Conservation (phyloP, 2,888 invertebrate species). For the Lydus trimaculatus region DNA sequence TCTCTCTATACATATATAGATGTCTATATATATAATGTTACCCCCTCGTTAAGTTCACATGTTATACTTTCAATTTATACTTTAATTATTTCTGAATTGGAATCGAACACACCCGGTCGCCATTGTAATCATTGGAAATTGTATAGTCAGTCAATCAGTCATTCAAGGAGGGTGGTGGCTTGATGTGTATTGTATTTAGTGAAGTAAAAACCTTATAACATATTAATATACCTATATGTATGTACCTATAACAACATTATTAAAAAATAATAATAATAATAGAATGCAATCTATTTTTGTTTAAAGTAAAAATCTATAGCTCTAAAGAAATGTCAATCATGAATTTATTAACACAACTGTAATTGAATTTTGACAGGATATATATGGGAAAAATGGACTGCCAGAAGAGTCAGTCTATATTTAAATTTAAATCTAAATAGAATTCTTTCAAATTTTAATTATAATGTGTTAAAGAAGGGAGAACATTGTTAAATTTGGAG, state of each 20-base stretch:
- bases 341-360: neutral
- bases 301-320: neutral
- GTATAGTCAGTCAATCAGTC: slow-evolving; percentile 6
- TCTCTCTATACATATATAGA: neutral
- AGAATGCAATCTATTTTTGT: neutral
- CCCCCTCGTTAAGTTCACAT: slow-evolving; percentile 48
- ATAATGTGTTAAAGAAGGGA: too few relatives aligned
- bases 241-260: too few relatives aligned
- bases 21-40: slow-evolving; percentile 33
- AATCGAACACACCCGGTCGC: slow-evolving; percentile 13
- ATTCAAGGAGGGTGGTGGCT: neutral
- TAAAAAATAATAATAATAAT: neutral
- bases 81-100: slow-evolving; percentile 47
- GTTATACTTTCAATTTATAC: slow-evolving; percentile 52
- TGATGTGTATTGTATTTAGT: neutral
- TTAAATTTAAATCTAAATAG: too few relatives aligned
- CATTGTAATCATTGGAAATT: slow-evolving; percentile 9
- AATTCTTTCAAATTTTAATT: too few relatives aligned
- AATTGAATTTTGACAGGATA: neutral
- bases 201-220: neutral
- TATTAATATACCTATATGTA: neutral
- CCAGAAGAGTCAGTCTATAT: too few relatives aligned
- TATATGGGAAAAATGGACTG: neutral
- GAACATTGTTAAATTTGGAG: neutral
- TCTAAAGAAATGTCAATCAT: neutral